A percentile compares a stretch with the other conserved stretches of the same genome.
These are phyloP conservation scores for Bergia sp. DNA, from an alignment of 92 coral and sea anemone genomes.

Conservation along the genomic window DNA sequence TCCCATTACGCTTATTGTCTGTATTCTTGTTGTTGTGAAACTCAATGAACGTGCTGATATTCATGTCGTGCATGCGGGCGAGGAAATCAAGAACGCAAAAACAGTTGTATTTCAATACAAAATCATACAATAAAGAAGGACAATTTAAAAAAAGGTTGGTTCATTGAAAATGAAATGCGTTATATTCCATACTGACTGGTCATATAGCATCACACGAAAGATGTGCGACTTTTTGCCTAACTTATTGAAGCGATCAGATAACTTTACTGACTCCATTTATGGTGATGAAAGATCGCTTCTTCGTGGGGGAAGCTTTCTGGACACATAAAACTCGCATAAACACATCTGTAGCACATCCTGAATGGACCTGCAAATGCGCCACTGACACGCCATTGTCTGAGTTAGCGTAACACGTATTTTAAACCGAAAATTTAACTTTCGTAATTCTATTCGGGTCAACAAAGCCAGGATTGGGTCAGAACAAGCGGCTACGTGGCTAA, in stretches of 20 bases:
- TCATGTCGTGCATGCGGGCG: not conserved
- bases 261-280: not conserved
- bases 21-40: not conserved
- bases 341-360: not conserved
- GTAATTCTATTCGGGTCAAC: not conserved
- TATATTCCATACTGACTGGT: not conserved
- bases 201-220: not conserved
- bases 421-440: not conserved
- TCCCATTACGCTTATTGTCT: not conserved
- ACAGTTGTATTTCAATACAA: not conserved
- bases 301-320: not conserved
- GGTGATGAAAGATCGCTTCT: conserved; percentile 14
- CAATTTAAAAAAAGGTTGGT: not conserved
- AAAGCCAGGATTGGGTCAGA: conserved; percentile 19
- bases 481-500: conserved; percentile 14
- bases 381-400: not conserved
- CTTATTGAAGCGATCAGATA: conserved; percentile 14
- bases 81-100: not conserved
- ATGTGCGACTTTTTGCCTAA: not conserved
- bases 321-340: not conserved
- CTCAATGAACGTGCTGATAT: not conserved
- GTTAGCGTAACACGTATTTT: not conserved
- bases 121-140: not conserved
- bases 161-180: not conserved
- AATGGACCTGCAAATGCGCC: not conserved